Evolutionary conservation across 2,113 vertebrate genomes (phyloP), one percentile per base, ranked within the genome.

Genomic region (Crotophaga sulcirostris): DNA sequence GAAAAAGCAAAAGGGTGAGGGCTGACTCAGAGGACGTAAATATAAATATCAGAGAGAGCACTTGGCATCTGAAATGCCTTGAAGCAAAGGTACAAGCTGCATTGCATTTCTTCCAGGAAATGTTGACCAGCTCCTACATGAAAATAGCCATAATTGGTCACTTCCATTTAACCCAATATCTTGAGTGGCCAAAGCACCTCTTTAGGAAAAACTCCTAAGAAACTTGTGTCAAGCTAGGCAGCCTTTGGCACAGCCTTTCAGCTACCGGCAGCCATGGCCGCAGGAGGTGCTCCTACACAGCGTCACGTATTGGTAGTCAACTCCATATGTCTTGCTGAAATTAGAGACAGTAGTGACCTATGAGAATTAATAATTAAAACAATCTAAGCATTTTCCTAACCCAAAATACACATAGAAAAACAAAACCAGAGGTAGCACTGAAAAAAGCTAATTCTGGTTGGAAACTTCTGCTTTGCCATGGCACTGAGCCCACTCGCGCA

Each of bases 401-500:
- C 18, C 34, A 55, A 93, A 88, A 72, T 33, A 29, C 0, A 1
- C 0, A 0, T 13, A 29, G 23, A 25, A 67, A 38, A 89, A 14
- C 55, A 54, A 26, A 55, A 10, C 7, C 52, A 24, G 33, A 64
- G 10, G 34, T 26, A 78, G 40, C 31, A 36, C 2, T 9, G 26
- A 36, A 9, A 13, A 44, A 83, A 28, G 9, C 4, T 8, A 25
- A 24, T 4, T 49, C 34, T 34, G 44, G 21, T 31, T 25, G 25
- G 14, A n/a, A 36, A 6, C 38, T 66, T 40, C 31, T 17, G 33
- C 63, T 66, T 66, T 60, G 52, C 28, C 2, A 2, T 59, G 56
- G 10, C 1, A 1, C 58, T 52, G 23, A 72, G 25, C 21, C 36
- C 9, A 2, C 38, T 73, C n/a, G 7, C 44, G 28, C 14, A 10